Conservation (phyloP, 2,888 invertebrate species). For the Idaea straminata region DNA sequence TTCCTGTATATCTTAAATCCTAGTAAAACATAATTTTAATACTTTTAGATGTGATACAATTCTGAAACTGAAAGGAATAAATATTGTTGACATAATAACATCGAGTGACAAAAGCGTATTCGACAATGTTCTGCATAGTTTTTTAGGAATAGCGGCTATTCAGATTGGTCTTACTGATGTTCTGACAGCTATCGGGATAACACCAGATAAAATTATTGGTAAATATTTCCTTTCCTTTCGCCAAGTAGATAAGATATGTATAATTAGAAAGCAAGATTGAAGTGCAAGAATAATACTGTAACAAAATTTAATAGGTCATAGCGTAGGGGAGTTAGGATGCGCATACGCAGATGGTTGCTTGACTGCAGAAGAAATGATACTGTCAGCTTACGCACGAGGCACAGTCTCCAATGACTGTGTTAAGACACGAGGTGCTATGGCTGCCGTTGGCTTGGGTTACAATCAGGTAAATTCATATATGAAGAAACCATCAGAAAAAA, state of each 20-base stretch:
- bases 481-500: no score
- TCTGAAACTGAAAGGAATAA: slow-evolving; percentile 82
- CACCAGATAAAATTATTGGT: slow-evolving; percentile 88
- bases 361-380: slow-evolving; percentile 90
- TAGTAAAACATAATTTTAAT: not conserved
- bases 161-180: slow-evolving; percentile 78
- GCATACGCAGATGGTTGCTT: slow-evolving; percentile 96
- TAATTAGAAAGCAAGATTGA: no score
- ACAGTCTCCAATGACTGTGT: slow-evolving; percentile 84
- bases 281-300: no score
- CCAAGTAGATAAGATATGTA: no score
- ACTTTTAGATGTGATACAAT: slow-evolving; percentile 71
- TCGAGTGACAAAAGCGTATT: slow-evolving; percentile 76
- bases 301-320: slow-evolving; percentile 84
- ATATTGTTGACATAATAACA: slow-evolving; percentile 84
- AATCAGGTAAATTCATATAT: slow-evolving; percentile 53
- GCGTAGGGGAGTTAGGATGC: slow-evolving; percentile 96
- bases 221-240: slow-evolving; percentile 44
- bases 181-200: slow-evolving; percentile 75
- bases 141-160: slow-evolving; percentile 86
- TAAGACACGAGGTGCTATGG: slow-evolving; percentile 90
- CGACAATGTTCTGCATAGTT: slow-evolving; percentile 84
- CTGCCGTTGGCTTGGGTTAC: slow-evolving; percentile 87
- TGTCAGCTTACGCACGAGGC: slow-evolving; percentile 90
- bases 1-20: no score